Percentiles rank a stretch among this genome's conserved stretches.
Evolutionary conservation across 1,140 invertebrate genomes (phyloP).

Genomic region (Centruroides sculpturatus): DNA sequence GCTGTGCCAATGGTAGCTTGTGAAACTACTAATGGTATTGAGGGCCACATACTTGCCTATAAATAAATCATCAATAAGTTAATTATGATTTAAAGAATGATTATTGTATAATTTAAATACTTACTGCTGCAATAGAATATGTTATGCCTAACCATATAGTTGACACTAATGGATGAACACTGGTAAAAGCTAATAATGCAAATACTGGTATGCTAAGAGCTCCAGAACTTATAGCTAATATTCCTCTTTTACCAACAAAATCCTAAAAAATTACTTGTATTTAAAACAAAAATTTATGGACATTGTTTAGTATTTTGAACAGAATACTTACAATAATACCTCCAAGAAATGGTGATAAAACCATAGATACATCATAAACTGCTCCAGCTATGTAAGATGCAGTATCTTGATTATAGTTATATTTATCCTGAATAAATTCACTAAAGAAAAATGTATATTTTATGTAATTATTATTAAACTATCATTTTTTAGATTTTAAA

Average conservation of each 20-base stretch:
- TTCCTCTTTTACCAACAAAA: conserved; percentile 29
- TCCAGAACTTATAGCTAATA: conserved; percentile 26
- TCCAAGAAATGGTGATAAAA: conserved; percentile 32
- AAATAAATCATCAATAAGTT: neutral
- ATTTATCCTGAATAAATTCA: conserved; percentile 31
- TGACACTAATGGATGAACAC: conserved; percentile 26
- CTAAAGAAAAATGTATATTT: conserved; percentile 17
- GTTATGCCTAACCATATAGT: conserved; percentile 32
- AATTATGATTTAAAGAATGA: neutral
- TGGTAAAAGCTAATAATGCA: conserved; percentile 29
- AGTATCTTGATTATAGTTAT: conserved; percentile 20
- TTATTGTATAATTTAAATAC: conserved; percentile 13
- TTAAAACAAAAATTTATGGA: conserved; percentile 2
- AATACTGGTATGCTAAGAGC: conserved; percentile 30
- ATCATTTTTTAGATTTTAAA: too few relatives aligned
- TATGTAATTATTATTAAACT: too few relatives aligned
- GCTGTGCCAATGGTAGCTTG: conserved; percentile 31
- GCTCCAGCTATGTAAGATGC: conserved; percentile 31
- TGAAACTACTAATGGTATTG: conserved; percentile 31
- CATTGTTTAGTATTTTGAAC: neutral
- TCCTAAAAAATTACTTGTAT: conserved; percentile 23
- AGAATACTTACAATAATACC: conserved; percentile 30
- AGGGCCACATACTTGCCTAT: conserved; percentile 33
- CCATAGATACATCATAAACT: conserved; percentile 33
- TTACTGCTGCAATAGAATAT: conserved; percentile 34